These are phyloP conservation scores for Episyrphus balteatus DNA, from an alignment of 1,140 invertebrate species.

Conservation along the genomic window DNA sequence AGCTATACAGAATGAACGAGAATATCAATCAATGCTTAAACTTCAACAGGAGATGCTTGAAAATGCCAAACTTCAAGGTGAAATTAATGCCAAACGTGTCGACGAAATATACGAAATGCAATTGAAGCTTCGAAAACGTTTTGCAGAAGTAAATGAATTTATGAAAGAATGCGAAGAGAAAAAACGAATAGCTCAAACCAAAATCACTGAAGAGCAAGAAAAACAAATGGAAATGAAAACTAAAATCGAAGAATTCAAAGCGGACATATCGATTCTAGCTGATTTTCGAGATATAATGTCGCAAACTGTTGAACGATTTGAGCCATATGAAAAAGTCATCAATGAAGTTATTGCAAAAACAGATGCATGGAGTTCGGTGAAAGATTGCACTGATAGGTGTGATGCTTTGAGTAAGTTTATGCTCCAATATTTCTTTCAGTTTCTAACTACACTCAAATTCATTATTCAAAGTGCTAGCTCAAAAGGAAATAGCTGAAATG, in stretches of 20 bases:
- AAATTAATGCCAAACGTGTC: constrained; percentile 19
- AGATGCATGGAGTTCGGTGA: constrained; percentile 23
- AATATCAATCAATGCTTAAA: constrained; percentile 20
- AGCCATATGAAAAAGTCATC: constrained; percentile 24
- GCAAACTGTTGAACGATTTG: constrained; percentile 18
- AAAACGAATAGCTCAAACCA: constrained; percentile 16
- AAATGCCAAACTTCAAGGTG: constrained; percentile 13
- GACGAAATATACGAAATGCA: constrained; percentile 23
- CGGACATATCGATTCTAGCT: constrained; percentile 6
- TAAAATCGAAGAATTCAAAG: constrained; percentile 12
- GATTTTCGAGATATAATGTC: constrained; percentile 13
- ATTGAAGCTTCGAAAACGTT: constrained; percentile 18
- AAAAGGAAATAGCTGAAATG: constrained; percentile 21
- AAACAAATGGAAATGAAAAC: constrained; percentile 13
- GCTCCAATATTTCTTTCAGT: background rate
- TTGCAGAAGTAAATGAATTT: constrained; percentile 25
- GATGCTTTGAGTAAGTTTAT: constrained; percentile 26
- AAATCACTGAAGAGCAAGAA: constrained; percentile 11
- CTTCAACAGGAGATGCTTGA: constrained; percentile 18
- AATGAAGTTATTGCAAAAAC: constrained; percentile 24
- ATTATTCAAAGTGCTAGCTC: constrained; percentile 19
- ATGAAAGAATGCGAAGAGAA: constrained; percentile 28
- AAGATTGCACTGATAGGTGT: constrained; percentile 30
- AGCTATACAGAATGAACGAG: constrained; percentile 22
- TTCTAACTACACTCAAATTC: background rate